phyloP scores from a whole-genome alignment of 2,888 invertebrate genomes.

The Lithosia quadra region DNA sequence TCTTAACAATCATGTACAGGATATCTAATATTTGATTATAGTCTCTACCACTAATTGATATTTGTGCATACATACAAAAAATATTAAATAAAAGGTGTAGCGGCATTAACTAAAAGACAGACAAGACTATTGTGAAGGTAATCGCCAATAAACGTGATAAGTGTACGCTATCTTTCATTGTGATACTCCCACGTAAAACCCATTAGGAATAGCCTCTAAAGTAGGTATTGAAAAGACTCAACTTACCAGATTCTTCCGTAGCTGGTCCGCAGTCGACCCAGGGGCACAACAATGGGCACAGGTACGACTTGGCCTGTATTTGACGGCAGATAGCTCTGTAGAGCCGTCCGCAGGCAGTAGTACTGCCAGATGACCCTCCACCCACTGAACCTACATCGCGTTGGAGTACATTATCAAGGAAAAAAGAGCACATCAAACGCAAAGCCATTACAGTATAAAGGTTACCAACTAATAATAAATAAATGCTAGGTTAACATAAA shows the following conservation, averaged over 20 bases:
- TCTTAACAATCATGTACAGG: too few species aligned
- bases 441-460: not conserved
- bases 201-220: too few species aligned
- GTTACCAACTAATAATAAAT: not conserved
- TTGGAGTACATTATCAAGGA: constrained; percentile 24
- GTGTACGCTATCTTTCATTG: too few species aligned
- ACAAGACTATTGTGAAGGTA: too few species aligned
- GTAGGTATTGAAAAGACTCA: not conserved
- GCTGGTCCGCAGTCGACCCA: constrained; percentile 96
- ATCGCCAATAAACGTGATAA: too few species aligned
- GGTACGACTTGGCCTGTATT: constrained; percentile 92
- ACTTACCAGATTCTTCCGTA: constrained; percentile 91
- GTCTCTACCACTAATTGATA: too few species aligned
- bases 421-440: constrained; percentile 17
- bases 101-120: too few species aligned
- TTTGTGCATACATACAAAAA: too few species aligned
- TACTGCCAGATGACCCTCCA: constrained; percentile 65
- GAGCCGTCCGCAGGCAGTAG: constrained; percentile 86
- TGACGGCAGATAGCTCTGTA: constrained; percentile 88
- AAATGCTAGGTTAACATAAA: not conserved
- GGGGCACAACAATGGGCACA: constrained; percentile 95
- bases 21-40: too few species aligned
- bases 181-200: too few species aligned
- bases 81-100: too few species aligned
- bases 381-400: constrained; percentile 63